phyloP scores from a whole-genome alignment of 2,888 invertebrate species.

The Allophyes oxyacanthae region DNA sequence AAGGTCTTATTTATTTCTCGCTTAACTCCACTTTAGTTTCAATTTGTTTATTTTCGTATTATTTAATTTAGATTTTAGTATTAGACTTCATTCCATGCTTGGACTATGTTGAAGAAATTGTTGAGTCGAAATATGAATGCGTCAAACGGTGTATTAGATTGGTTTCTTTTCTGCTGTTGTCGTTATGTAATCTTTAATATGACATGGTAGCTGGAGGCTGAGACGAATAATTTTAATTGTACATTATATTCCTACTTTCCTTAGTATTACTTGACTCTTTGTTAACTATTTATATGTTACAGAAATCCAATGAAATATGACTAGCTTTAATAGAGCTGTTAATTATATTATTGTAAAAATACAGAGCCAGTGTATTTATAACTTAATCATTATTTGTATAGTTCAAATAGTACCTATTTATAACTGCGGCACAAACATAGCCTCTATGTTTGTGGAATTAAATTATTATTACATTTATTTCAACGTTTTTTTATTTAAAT shows the following conservation, averaged over 20 bases:
- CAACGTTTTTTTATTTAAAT: slow-evolving; percentile 55
- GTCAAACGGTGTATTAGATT: slow-evolving; percentile 55
- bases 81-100: slow-evolving; percentile 80
- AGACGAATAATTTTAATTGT: slow-evolving; percentile 75
- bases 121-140: slow-evolving; percentile 70
- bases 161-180: slow-evolving; percentile 52
- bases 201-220: slow-evolving; percentile 68
- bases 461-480: slow-evolving; percentile 85
- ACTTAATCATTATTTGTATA: slow-evolving; percentile 88
- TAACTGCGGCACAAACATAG: slow-evolving; percentile 78
- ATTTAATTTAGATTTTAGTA: slow-evolving; percentile 78
- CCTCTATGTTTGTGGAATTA: slow-evolving; percentile 84
- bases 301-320: slow-evolving; percentile 83
- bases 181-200: slow-evolving; percentile 52
- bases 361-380: slow-evolving; percentile 88
- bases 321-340: slow-evolving; percentile 87
- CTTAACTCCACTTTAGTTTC: slow-evolving; percentile 75
- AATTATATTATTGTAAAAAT: slow-evolving; percentile 86
- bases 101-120: slow-evolving; percentile 73
- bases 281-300: slow-evolving; percentile 89
- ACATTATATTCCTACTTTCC: slow-evolving; percentile 83
- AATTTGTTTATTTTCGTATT: slow-evolving; percentile 75
- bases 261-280: slow-evolving; percentile 84
- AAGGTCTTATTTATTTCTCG: slow-evolving; percentile 85
- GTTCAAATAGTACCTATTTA: slow-evolving; percentile 87